Evolutionary conservation across 2,113 vertebrate species (phyloP), one percentile per base, ranked within the genome.

Genomic region (Tachuris rubrigastra): DNA sequence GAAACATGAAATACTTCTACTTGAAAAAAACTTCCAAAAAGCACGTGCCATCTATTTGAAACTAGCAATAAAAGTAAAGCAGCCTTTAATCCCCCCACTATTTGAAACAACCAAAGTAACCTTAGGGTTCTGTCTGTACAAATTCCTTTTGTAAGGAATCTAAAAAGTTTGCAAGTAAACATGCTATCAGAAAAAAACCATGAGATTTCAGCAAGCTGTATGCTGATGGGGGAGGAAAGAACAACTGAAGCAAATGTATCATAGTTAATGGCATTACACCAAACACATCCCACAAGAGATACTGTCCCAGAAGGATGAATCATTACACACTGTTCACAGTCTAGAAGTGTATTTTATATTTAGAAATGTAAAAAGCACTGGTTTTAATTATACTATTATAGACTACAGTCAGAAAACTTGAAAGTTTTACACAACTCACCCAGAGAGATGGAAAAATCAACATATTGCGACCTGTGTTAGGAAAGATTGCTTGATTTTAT

Each of bases 391-490:
- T 47, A 72, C 39, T 74, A 41, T 46, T 85, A 87, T 44, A 47
- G 96, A 72, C 75, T 65, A 72, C 65, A 85, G 62, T 27, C 80
- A 33, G 53, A 90, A 31, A 85, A 92, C 74, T 50, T 84, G 56
- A 20, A 90, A 65, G 30, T 46, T 75, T 78, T 63, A 88, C 8
- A 42, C 35, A 83, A 67, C 27, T 62, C 50, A 44, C 12, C 35
- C 77, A 80, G 8, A 52, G 2, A 37, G 22, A 52, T 3, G 0
- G 1, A 92, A 94, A 89, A 85, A 81, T 8, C 46, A 77, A 46
- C 25, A 31, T 20, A 69, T 4, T 47, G 24, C 23, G 28, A 77
- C 18, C 28, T 3, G 2, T 0, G 0, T 10, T 50, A 22, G 12
- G 47, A 69, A 95, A 95, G 52, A 78, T 4, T 15, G 30, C 16